Base-by-base conservation (phyloP, 1,140 invertebrate species). In the Dendrolimus punctatus region DNA sequence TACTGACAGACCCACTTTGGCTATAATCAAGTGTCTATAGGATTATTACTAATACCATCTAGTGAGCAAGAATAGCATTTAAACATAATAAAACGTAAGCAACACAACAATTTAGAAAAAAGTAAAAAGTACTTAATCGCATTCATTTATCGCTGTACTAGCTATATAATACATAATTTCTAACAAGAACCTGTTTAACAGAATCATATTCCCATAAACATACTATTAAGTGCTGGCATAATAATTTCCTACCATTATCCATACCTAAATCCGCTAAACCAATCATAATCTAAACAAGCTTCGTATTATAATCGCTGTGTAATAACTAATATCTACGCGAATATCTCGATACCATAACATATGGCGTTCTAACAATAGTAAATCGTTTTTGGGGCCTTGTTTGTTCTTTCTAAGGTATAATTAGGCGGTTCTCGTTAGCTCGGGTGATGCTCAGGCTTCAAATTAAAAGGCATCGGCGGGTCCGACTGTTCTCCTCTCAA, bases 391-490 rank as follows among this genome's bases (percentile, higher is more conserved):
- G 64, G 60, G 66, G 59, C 23, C 73, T 75, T 84, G 76, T 85
- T 85, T 85, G 82, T 77, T 81, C 71, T 79, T 66, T 46, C 66
- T 60, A 69, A 68, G 66, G 66, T 82, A 73, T 85, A 81, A 84
- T 85, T 82, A 84, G 75, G 69, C 71, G 72, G 71, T 64, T 72
- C 77, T 84, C 80, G 80, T 85, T 83, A 85, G 71, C 68, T 69
- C 63, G 68, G 66, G 72, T 51, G 70, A 65, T 80, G 80, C 64
- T 71, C 79, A 77, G 72, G 68, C 74, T 76, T 82, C 64, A 84
- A 80, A 84, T 85, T 85, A 85, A 84, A 81, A 76, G 76, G 71
- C 76, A 76, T 80, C 77, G 66, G 69, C 63, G 64, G 62, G 73
- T 55, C 64, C 68, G 64, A 65, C 61, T 58, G 54, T 53, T 43